phyloP scores from a whole-genome alignment of 2,888 invertebrate species.

The Heliconius aoede region DNA sequence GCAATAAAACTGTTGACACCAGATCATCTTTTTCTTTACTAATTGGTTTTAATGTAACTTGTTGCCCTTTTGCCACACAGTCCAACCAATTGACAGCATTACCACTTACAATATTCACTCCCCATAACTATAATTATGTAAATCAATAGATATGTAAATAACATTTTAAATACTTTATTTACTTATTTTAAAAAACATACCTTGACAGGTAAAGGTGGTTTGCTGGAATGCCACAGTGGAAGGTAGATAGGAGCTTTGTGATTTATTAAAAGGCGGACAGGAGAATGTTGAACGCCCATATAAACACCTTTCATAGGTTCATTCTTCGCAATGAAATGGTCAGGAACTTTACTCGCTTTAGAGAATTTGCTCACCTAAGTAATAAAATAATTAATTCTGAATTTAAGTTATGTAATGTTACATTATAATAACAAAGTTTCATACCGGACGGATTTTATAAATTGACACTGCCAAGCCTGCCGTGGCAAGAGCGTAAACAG shows the following conservation, averaged over 20 bases:
- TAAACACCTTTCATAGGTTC: constrained; percentile 80
- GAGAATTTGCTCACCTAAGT: constrained; percentile 85
- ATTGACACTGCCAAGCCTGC: constrained; percentile 82
- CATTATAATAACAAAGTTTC: constrained; percentile 51
- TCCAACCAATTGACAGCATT: constrained; percentile 85
- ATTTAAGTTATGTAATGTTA: constrained; percentile 69
- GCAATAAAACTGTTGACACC: constrained; percentile 73
- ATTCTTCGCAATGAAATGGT: constrained; percentile 80
- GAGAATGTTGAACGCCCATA: constrained; percentile 79
- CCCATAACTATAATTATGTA: constrained; percentile 71
- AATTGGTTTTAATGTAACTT: constrained; percentile 79
- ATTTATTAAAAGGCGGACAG: constrained; percentile 78
- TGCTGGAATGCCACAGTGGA: constrained; percentile 79
- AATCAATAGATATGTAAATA: constrained; percentile 39
- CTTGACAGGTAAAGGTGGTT: constrained; percentile 81
- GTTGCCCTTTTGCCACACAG: constrained; percentile 78
- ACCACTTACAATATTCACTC: constrained; percentile 75
- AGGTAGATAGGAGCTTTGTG: constrained; percentile 83
- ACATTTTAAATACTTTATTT: not conserved
- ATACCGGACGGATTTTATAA: constrained; percentile 85
- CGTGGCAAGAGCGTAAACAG: constrained; percentile 84
- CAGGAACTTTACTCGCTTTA: constrained; percentile 83
- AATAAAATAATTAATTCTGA: constrained; percentile 36
- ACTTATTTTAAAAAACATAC: constrained; percentile 55
- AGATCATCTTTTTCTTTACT: constrained; percentile 72